A percentile compares a stretch with the other conserved stretches of the same genome.
Evolutionary conservation across 2,888 invertebrate genomes (phyloP).

Genomic region (Laspeyria flexula): DNA sequence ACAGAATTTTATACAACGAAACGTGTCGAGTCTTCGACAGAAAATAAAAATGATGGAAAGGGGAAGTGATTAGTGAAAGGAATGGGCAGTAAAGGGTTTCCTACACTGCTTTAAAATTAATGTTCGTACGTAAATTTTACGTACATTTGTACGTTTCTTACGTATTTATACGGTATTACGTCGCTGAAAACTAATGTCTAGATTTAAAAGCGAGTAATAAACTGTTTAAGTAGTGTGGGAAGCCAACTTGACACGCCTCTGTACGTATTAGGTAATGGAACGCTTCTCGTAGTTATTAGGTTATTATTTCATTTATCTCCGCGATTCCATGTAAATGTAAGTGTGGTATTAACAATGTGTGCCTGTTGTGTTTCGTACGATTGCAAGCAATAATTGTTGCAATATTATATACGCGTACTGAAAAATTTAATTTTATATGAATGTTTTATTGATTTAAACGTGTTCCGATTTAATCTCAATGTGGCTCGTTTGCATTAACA

Average conservation of each 20-base stretch:
- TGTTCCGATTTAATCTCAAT: constrained; percentile 58
- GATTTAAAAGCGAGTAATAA: too few relatives aligned
- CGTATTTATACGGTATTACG: too few relatives aligned
- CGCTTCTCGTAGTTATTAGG: constrained; percentile 44
- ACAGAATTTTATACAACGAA: constrained; percentile 62
- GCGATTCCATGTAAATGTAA: constrained; percentile 67
- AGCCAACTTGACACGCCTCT: constrained; percentile 3
- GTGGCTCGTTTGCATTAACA: neutral
- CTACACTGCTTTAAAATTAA: neutral
- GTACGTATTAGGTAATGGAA: constrained; percentile 20
- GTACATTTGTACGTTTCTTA: neutral
- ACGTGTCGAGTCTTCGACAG: constrained; percentile 36
- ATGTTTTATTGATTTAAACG: constrained; percentile 55
- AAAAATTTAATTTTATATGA: constrained; percentile 50
- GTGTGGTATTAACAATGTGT: constrained; percentile 62
- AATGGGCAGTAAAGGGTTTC: neutral
- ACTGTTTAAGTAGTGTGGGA: neutral
- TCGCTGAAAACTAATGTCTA: too few relatives aligned
- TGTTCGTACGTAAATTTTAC: neutral
- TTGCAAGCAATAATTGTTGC: constrained; percentile 75
- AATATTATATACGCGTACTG: constrained; percentile 61
- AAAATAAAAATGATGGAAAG: constrained; percentile 11
- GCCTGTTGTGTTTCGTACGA: constrained; percentile 65
- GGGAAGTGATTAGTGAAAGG: constrained; percentile 6
- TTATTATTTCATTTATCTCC: constrained; percentile 63